Evolutionary conservation across 2,113 vertebrate species (phyloP).

Genomic region (Zeus faber): DNA sequence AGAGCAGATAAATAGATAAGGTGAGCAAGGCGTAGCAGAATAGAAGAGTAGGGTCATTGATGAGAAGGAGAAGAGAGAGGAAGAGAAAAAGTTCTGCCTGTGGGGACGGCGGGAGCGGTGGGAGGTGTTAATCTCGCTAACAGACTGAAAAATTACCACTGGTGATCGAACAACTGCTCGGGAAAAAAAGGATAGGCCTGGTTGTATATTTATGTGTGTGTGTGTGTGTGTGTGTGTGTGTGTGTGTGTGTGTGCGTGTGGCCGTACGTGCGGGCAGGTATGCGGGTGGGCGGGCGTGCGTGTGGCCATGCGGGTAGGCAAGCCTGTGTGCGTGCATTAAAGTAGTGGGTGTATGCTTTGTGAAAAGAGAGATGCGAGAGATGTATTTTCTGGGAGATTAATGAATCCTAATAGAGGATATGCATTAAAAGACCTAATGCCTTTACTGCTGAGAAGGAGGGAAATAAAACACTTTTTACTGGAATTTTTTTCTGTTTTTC

Average conservation of each 20-base stretch:
- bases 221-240: not conserved
- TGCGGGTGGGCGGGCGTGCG: not conserved
- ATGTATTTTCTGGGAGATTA: no score
- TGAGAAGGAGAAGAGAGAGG: conserved; percentile 6
- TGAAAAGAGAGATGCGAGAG: no score
- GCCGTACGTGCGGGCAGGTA: not conserved
- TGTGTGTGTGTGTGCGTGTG: not conserved
- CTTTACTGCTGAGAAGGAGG: no score
- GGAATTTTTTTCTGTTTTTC: no score
- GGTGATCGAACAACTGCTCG: not conserved
- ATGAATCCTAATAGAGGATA: no score
- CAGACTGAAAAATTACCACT: conserved; percentile 25
- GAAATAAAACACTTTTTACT: no score
- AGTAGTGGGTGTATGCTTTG: not conserved
- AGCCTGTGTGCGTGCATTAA: conserved; percentile 1
- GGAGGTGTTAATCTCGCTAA: conserved; percentile 48
- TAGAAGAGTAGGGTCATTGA: not conserved
- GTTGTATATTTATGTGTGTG: not conserved
- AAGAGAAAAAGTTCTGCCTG: no score
- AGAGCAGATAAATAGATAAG: not conserved
- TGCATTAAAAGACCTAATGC: no score
- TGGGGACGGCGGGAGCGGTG: conserved; percentile 24
- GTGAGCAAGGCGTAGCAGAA: not conserved
- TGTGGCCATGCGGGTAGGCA: conserved; percentile 6
- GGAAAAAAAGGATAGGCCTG: not conserved